Evolutionary conservation across 2,888 invertebrate genomes (phyloP), one percentile per base, ranked within the genome.

Genomic region (Fragum whitleyi): DNA sequence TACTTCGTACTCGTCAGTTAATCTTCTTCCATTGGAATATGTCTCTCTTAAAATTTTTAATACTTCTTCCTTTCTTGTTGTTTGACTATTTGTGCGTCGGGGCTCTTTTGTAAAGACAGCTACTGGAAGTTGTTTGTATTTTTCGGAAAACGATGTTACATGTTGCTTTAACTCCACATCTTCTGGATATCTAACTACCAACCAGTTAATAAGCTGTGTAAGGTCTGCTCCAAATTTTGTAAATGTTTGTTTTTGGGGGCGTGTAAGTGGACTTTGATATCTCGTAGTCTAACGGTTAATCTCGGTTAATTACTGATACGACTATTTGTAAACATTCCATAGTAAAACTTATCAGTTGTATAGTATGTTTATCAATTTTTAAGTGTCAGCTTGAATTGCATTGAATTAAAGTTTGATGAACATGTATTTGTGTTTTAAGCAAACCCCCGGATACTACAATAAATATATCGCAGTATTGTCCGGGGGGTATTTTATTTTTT

Each of bases 151-250:
- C 14, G n/a, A 47, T 14, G 47, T 47, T 47, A 47, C 47, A n/a
- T 47, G 5, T 14, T 47, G 47, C 16, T 47, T 47, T n/a, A 47
- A 16, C 19, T 47, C 47, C 47, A 47, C 47, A 47, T 47, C 47
- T 16, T 47, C 47, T 47, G 47, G 47, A 47, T 47, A 47, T 47
- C 14, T 47, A 47, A 16, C 47, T 9, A 47, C 7, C 47, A 47
- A 47, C 47, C 47, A 47, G 7, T 47, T 16, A 3, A 47, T 47
- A 47, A 47, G 16, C 2, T 47, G 47, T 47, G 5, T 47, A 3
- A 47, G n/a, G n/a, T 47, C 47, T 47, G 47, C 16, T 47, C 47
- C 47, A 47, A 47, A 47, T 47, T 47, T 47, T 47, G 47, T 47
- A 47, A 47, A 47, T 47, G 47, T 47, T 47, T 47, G 32, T 6